A percentile compares a stretch with the other conserved stretches of the same genome.
phyloP scores from a whole-genome alignment of 2,888 invertebrate species.

The Pterostichus niger region DNA sequence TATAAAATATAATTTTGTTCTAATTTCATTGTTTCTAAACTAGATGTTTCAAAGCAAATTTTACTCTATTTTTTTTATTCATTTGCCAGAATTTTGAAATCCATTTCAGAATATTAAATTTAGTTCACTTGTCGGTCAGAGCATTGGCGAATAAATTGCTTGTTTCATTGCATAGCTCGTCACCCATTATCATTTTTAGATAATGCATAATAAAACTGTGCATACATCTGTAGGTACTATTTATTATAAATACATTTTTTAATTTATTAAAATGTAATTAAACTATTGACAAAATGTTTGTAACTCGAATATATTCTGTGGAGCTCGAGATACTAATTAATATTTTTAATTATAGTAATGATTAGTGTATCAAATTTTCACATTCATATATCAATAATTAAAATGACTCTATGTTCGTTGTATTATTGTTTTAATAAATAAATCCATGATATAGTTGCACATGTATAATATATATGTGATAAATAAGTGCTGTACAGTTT shows the following conservation, averaged over 20 bases:
- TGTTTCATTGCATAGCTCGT: no score
- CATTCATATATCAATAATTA: not conserved
- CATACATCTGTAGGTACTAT: no score
- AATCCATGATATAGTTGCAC: not conserved
- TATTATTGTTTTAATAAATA: constrained; percentile 26
- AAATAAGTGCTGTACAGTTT: constrained; percentile 10
- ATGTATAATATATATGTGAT: constrained; percentile 9
- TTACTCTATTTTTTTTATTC: no score
- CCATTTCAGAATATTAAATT: no score
- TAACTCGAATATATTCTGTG: constrained; percentile 22
- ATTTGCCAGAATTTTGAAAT: no score
- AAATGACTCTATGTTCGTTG: not conserved
- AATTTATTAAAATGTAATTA: not conserved
- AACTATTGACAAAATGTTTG: not conserved
- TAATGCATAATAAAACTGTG: constrained; percentile 4
- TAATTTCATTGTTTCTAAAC: no score
- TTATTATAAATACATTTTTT: no score
- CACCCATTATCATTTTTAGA: no score
- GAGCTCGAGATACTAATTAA: constrained; percentile 30
- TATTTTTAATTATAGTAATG: not conserved
- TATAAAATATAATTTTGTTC: no score
- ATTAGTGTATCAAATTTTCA: not conserved
- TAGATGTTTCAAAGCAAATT: no score
- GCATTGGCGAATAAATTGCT: no score
- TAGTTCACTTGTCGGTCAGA: no score